Percentiles rank a stretch among this genome's conserved stretches.
Conservation (phyloP, 2,113 vertebrate genomes). For the Brevimyrus niger region DNA sequence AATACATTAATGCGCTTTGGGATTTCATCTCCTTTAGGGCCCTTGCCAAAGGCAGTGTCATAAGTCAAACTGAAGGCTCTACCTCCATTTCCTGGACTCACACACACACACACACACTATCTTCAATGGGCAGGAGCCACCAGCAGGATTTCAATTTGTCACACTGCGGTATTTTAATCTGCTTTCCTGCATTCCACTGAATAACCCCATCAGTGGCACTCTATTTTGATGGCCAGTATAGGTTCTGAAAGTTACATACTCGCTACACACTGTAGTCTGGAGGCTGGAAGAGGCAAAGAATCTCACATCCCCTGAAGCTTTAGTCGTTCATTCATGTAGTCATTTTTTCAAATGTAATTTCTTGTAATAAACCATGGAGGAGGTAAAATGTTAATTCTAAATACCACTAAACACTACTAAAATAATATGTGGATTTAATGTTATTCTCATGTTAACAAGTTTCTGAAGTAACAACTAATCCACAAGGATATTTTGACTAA, state of each 20-base stretch:
- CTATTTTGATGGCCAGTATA: neutral
- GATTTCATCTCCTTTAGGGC: neutral
- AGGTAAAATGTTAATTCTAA: constrained; percentile 27
- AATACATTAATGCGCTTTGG: neutral
- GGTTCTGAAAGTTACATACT: neutral
- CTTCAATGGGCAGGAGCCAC: neutral
- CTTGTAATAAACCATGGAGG: constrained; percentile 37
- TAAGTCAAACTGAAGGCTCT: neutral
- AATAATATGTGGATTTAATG: neutral
- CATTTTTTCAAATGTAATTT: constrained; percentile 12
- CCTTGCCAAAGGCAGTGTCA: neutral
- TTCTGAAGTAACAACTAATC: constrained; percentile 24
- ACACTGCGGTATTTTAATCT: neutral
- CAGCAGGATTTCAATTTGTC: neutral
- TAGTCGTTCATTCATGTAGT: neutral
- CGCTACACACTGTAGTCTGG: neutral
- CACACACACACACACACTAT: neutral
- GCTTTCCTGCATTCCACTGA: neutral
- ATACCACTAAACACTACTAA: constrained; percentile 30
- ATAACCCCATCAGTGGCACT: too few species aligned
- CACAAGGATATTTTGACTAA: constrained; percentile 15
- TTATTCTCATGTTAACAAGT: constrained; percentile 16
- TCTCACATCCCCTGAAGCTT: neutral
- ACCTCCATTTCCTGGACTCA: neutral
- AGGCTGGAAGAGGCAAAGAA: neutral